Evolutionary conservation across 2,797 vertebrate genomes (phyloP), one percentile per base, ranked within the genome.

Genomic region (Pangasius krempfi): DNA sequence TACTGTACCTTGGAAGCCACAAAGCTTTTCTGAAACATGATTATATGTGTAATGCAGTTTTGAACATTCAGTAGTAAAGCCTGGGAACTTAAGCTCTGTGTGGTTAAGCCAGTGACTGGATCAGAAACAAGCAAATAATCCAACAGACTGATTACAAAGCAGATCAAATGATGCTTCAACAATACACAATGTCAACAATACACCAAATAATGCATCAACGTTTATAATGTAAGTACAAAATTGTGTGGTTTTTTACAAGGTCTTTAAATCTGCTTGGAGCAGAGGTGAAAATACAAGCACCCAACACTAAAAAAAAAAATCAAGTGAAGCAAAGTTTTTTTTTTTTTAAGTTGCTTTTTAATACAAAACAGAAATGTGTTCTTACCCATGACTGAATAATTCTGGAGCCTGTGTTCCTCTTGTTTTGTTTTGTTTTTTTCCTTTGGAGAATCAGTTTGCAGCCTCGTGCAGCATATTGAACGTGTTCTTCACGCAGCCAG

Each of bases 391-490:
- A 87, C 81, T 85, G 86, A 87, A 68, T 60, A 88, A 87, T 37
- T 75, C 58, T 80, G 68, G 75, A 86, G 62, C 64, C 16, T 16
- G 62, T 73, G 22, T 89, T 90, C 87, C 88, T 88, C 73, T 54
- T 66, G 50, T 25, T 89, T 72, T 68, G 47, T 89, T 33, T 68
- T 56, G n/a, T 37, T 37, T 37, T 86, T 68, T 68, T 33, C 54
- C 54, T 73, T 86, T 44, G 62, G 62, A 40, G 60, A 76, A 56
- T 88, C 72, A 90, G 88, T 87, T 88, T 84, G 47, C 33, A 68
- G 85, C 47, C 78, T 87, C 72, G 60, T 88, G 84, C 47, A 84
- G 86, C 84, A 89, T 89, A 80, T 58, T 89, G 84, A 89, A 84
- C 50, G 54, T 79, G 87, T 62, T 83, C 83, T 72, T 78, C 72